Evolutionary conservation across 1,140 invertebrate genomes (phyloP).

Genomic region (Potamilus streckersoni): DNA sequence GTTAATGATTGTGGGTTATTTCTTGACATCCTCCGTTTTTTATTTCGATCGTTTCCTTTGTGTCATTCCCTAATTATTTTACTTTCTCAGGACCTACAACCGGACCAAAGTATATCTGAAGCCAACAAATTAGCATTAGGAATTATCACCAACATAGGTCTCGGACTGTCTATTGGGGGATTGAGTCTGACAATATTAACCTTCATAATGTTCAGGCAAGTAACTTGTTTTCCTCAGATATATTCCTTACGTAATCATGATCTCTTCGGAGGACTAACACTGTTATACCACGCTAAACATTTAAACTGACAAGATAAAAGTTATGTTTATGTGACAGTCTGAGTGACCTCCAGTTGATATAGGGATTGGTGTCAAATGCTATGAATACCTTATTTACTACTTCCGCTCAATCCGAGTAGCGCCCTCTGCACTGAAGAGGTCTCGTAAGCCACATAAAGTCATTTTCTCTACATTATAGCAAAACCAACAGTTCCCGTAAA

Average conservation of each 20-base stretch:
- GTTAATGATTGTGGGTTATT: too few relatives aligned
- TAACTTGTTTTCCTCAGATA: background rate
- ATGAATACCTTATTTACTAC: too few relatives aligned
- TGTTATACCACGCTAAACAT: background rate
- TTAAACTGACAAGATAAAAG: too few relatives aligned
- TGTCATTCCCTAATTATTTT: background rate
- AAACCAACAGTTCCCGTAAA: too few relatives aligned
- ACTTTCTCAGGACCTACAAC: conserved; percentile 40
- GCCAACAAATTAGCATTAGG: conserved; percentile 46
- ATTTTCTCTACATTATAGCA: too few relatives aligned
- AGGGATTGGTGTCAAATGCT: too few relatives aligned
- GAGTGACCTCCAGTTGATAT: background rate
- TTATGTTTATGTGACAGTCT: too few relatives aligned
- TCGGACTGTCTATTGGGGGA: conserved; percentile 57
- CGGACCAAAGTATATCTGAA: conserved; percentile 26
- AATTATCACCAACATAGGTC: conserved; percentile 58
- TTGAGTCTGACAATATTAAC: conserved; percentile 52
- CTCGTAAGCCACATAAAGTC: too few relatives aligned
- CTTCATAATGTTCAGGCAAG: conserved; percentile 62
- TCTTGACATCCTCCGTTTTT: background rate
- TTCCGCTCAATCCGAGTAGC: too few relatives aligned
- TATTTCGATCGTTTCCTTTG: background rate
- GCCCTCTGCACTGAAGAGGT: too few relatives aligned
- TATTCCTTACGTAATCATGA: too few relatives aligned
- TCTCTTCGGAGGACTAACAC: background rate